These are phyloP conservation scores for Aselliscus stoliczkanus DNA, from an alignment of 2,797 vertebrate species.

Conservation along the genomic window DNA sequence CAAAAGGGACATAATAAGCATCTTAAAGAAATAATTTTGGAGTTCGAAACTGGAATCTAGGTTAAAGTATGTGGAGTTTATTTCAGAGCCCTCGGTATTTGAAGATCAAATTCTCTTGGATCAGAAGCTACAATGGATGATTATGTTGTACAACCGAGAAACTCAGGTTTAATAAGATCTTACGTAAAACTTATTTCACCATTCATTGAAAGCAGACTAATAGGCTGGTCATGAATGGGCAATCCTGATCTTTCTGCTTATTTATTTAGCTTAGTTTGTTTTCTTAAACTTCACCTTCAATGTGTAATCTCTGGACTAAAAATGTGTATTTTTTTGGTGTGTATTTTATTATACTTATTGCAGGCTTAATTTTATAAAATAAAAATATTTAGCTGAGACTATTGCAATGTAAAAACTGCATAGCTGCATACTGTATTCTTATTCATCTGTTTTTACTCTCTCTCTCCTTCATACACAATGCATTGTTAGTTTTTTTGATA, in stretches of 20 bases:
- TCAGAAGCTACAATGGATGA: slow-evolving; percentile 38
- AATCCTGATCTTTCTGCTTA: background rate
- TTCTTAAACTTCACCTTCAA: background rate
- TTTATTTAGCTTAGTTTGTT: background rate
- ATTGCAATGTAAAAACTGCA: background rate
- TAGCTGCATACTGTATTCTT: background rate
- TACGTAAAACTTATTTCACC: background rate
- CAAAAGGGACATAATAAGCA: background rate
- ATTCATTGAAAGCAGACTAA: slow-evolving; percentile 24
- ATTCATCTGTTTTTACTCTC: background rate
- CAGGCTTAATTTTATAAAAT: background rate
- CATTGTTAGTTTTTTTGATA: background rate
- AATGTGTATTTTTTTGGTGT: background rate
- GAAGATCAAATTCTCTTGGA: slow-evolving; percentile 49
- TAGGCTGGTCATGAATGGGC: background rate
- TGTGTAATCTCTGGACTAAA: background rate
- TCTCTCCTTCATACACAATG: background rate
- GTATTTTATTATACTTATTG: background rate
- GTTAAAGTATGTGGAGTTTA: background rate
- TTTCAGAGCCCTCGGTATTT: slow-evolving; percentile 20
- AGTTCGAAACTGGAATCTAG: background rate
- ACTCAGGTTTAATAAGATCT: slow-evolving; percentile 8
- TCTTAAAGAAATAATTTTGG: background rate
- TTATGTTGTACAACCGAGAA: slow-evolving; percentile 26
- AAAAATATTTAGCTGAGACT: slow-evolving; percentile 4